Conservation (phyloP, 1,140 invertebrate genomes). For the Plectrocnemia conspersa region DNA sequence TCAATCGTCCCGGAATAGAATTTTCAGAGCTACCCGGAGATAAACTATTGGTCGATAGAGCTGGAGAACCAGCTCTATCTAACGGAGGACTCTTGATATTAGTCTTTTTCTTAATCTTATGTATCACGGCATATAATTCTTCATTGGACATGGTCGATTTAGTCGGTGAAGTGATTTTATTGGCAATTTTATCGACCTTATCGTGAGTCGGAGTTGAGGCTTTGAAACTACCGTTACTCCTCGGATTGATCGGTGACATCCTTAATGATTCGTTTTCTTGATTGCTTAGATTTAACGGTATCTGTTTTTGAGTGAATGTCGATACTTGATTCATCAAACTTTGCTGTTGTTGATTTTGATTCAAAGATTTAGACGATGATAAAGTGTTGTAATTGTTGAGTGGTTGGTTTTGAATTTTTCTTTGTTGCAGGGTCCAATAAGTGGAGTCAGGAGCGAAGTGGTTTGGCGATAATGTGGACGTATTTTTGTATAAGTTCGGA, state of each 20-base stretch:
- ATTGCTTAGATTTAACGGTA: constrained; percentile 4
- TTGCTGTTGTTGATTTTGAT: background rate
- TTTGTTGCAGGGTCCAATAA: constrained; percentile 45
- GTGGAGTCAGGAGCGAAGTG: no score
- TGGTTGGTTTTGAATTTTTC: constrained; percentile 13
- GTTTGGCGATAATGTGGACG: no score
- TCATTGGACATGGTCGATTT: constrained; percentile 72
- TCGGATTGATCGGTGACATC: constrained; percentile 62
- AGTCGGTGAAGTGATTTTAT: constrained; percentile 55
- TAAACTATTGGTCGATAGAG: constrained; percentile 48
- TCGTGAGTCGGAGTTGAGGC: constrained; percentile 56
- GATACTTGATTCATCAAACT: background rate
- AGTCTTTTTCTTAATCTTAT: constrained; percentile 70
- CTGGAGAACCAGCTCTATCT: constrained; percentile 52
- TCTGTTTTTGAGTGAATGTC: background rate
- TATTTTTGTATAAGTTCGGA: no score
- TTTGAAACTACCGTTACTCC: constrained; percentile 49
- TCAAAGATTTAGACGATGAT: background rate
- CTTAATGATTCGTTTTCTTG: constrained; percentile 45
- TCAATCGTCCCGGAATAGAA: constrained; percentile 44
- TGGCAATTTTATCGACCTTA: constrained; percentile 35
- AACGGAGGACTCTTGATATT: constrained; percentile 58
- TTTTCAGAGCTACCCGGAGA: constrained; percentile 52
- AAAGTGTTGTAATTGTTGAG: background rate
- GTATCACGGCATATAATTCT: constrained; percentile 71